These are phyloP conservation scores for Drosophila ustulata DNA, from an alignment of 2,888 invertebrate genomes.

Conservation along the genomic window DNA sequence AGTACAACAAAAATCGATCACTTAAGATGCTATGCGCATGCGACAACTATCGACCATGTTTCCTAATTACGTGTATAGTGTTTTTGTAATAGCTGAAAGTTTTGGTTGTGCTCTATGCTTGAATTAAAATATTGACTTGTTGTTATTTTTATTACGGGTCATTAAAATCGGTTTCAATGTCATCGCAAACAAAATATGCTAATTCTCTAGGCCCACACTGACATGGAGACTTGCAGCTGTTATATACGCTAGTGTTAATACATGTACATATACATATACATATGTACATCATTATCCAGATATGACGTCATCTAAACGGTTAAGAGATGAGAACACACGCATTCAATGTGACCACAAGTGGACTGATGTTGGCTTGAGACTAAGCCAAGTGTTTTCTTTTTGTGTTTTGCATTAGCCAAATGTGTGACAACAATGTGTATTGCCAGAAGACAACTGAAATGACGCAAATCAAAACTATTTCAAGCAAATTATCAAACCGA, in stretches of 20 bases:
- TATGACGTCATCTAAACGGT: slow-evolving; percentile 58
- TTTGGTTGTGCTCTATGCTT: slow-evolving; percentile 30
- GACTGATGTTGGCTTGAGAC: slow-evolving; percentile 41
- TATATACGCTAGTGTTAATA: neutral
- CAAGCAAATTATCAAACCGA: slow-evolving; percentile 43
- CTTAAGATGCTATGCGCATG: slow-evolving; percentile 44
- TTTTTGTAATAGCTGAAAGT: slow-evolving; percentile 50
- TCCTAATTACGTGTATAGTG: slow-evolving; percentile 17
- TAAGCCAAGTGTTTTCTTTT: slow-evolving; percentile 14
- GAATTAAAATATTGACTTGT: slow-evolving; percentile 41
- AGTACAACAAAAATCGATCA: slow-evolving; percentile 10
- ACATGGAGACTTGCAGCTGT: slow-evolving; percentile 8
- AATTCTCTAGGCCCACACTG: slow-evolving; percentile 51
- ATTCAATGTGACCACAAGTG: slow-evolving; percentile 54
- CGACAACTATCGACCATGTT: slow-evolving; percentile 37
- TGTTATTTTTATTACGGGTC: slow-evolving; percentile 61
- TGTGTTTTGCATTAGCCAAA: slow-evolving; percentile 10
- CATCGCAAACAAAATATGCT: slow-evolving; percentile 73
- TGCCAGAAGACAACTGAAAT: neutral
- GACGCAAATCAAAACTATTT: slow-evolving; percentile 13
- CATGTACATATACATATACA: slow-evolving; percentile 33
- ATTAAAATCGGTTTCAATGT: slow-evolving; percentile 79
- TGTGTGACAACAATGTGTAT: slow-evolving; percentile 17
- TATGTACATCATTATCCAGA: slow-evolving; percentile 29
- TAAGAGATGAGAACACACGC: slow-evolving; percentile 32